phyloP scores from a whole-genome alignment of 2,113 vertebrate genomes.

The Centropus unirufus region DNA sequence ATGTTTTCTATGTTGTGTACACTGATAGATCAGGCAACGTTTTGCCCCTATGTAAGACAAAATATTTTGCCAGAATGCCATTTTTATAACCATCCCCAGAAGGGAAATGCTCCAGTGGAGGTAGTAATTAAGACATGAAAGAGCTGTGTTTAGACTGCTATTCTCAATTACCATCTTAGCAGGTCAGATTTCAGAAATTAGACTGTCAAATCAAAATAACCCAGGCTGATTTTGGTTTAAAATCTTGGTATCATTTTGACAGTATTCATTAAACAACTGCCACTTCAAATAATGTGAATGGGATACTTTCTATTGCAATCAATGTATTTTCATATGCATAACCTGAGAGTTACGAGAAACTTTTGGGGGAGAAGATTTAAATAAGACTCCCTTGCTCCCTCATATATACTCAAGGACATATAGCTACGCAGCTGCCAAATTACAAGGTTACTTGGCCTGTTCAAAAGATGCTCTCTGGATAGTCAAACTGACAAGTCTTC shows the following conservation, averaged over 20 bases:
- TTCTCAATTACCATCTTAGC: not conserved
- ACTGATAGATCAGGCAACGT: not conserved
- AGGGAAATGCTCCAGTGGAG: not conserved
- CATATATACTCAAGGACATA: not conserved
- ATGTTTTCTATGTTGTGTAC: not conserved
- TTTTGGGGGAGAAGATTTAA: not conserved
- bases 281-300: not conserved
- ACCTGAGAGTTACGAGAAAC: not conserved
- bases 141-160: not conserved
- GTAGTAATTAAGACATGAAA: not conserved
- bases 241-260: not conserved
- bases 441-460: not conserved
- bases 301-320: not conserved
- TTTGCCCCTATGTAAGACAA: not conserved
- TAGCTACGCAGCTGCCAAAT: not conserved
- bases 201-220: not conserved
- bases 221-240: not conserved
- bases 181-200: not conserved
- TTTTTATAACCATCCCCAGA: not conserved
- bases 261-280: not conserved
- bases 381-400: not conserved
- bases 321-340: not conserved
- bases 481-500: not conserved
- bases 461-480: not conserved
- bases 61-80: not conserved